Evolutionary conservation across 2,113 vertebrate genomes (phyloP).

Genomic region (Dipodomys stephensi): DNA sequence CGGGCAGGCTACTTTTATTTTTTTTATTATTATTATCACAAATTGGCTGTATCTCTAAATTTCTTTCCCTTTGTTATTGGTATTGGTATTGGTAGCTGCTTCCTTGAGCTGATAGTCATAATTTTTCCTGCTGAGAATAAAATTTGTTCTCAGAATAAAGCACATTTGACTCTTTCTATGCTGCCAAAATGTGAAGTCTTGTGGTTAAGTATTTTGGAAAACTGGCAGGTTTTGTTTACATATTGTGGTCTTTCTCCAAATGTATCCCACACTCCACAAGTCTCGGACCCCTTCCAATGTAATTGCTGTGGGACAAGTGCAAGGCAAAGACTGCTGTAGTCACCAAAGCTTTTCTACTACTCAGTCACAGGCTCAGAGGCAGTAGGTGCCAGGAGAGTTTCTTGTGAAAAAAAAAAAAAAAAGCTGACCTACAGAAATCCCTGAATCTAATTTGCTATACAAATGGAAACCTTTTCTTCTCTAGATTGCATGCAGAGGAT

Average conservation of each 20-base stretch:
- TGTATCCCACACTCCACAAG: conserved; percentile 67
- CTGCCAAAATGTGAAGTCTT: conserved; percentile 71
- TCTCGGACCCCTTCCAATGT: conserved; percentile 70
- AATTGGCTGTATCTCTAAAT: background rate
- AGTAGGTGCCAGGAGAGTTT: conserved; percentile 45
- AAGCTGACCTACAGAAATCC: conserved; percentile 73
- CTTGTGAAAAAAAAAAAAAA: background rate
- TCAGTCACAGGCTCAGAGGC: conserved; percentile 1
- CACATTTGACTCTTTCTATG: conserved; percentile 72
- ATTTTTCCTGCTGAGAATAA: conserved; percentile 75
- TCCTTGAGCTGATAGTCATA: conserved; percentile 63
- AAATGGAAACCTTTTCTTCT: conserved; percentile 79
- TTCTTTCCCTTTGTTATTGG: background rate
- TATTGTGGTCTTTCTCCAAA: conserved; percentile 74
- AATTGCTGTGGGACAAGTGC: conserved; percentile 71
- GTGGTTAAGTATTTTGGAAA: conserved; percentile 75
- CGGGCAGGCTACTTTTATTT: background rate
- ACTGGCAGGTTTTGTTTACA: conserved; percentile 78
- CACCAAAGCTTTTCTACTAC: conserved; percentile 65
- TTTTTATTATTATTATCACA: background rate
- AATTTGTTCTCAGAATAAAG: conserved; percentile 79
- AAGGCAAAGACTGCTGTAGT: conserved; percentile 64
- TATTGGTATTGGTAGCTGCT: background rate
- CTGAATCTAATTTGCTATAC: conserved; percentile 78
- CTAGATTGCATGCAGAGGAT: conserved; percentile 71